These are phyloP conservation scores for Taeniopygia guttata DNA, from an alignment of 2,797 vertebrate genomes.

Conservation along the genomic window DNA sequence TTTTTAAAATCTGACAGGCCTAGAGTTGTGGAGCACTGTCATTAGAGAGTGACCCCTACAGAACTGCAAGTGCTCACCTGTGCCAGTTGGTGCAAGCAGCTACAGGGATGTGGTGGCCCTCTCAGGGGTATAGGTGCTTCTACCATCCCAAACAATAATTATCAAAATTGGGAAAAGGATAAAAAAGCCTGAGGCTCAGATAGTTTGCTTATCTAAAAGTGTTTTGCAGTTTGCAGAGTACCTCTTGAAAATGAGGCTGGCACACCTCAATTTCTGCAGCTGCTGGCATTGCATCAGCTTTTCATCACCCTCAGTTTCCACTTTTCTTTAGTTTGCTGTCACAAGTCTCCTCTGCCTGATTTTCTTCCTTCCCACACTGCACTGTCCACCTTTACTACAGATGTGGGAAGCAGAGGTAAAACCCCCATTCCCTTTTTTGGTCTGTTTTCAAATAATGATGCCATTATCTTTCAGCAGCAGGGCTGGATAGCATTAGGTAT, in stretches of 20 bases:
- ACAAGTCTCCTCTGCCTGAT: background rate
- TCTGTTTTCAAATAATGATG: slow-evolving; percentile 18
- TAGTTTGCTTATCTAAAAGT: background rate
- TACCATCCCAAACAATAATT: background rate
- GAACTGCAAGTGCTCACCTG: background rate
- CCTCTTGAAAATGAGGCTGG: background rate
- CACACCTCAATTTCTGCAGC: background rate
- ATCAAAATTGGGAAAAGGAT: background rate
- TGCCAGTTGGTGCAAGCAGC: background rate
- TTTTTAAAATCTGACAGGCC: background rate
- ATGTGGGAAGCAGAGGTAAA: background rate
- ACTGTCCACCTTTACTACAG: background rate
- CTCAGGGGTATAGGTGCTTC: background rate
- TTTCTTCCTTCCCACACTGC: background rate
- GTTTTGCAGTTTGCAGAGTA: background rate
- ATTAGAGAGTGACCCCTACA: background rate
- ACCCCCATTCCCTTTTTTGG: background rate
- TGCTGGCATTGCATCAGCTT: background rate
- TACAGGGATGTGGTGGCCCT: background rate
- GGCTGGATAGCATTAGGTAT: background rate
- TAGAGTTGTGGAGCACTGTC: background rate
- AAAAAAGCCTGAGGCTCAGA: background rate
- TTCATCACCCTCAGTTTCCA: background rate
- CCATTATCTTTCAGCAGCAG: slow-evolving; percentile 27
- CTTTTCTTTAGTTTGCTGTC: background rate